Evolutionary conservation across 2,113 vertebrate species (phyloP), one percentile per base, ranked within the genome.

Genomic region (Macquaria ambigua): DNA sequence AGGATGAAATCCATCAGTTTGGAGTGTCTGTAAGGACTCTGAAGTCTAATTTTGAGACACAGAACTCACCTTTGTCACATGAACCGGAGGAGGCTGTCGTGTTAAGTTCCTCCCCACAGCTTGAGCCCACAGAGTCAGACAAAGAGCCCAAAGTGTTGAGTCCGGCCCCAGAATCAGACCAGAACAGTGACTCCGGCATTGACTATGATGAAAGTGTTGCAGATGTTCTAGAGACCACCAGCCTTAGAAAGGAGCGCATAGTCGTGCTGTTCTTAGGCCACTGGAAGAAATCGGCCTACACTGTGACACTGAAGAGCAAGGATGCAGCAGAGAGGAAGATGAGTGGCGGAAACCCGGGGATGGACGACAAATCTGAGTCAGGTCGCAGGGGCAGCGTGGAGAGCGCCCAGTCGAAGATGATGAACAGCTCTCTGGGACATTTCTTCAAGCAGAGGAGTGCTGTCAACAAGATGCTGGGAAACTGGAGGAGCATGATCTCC

Each of bases 261-360:
- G 96, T 99, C 21, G 96, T 96, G 69, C 94, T 99, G 59, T 99
- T 99, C 93, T 93, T 99, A 39, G 93, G 97, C 67, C 98, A 99
- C 93, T 99, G 98, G 98, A 98, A 97, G 93, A 97, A 96, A 84
- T 97, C 97, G 0, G 96, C 97, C 16, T 97, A 95, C 75, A 82
- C 94, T 0, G 92, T 94, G 2, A 94, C 96, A 0, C 74, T 96
- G 79, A 95, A 88, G 93, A 94, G 93, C 5, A 95, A 75, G 1
- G 95, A 91, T 10, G 77, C 88, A 2, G 90, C 68, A 2, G 93
- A 92, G 84, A 92, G 93, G 77, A 95, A 94, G 92, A 66, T 80
- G 79, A 95, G 89, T 59, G 41, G 53, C 10, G 69, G 59, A 43
- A 84, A 12, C 11, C 25, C 0, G 6, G 80, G 50, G 34, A 50